Evolutionary conservation across 2,888 invertebrate species (phyloP), one percentile per base, ranked within the genome.

Genomic region (Cecidostiba fungosa): DNA sequence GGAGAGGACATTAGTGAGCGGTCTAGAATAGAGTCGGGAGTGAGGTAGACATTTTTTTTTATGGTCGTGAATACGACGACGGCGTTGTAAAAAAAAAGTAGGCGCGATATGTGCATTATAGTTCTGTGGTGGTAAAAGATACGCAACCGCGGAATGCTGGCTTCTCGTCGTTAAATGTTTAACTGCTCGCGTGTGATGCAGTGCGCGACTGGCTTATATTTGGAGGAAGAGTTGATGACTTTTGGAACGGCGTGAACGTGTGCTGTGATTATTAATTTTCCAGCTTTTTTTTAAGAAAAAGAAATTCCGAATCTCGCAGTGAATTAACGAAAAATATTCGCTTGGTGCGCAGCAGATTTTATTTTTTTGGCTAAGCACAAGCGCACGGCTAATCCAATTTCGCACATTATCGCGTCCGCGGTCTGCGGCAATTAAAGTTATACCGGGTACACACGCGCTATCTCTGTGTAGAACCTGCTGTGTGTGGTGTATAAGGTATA

Each of bases 371-470:
- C 5, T n/a, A 14, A 23, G 47, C 69, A 29, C 3, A 8, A 0
- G 0, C 5, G 19, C 12, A 19, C 32, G 19, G 16, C 26, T 69
- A 59, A 59, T 70, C 70, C 77, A 85, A 79, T 84, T 76, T 79
- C 76, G 79, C 74, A 50, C 72, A 76, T 74, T 85, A 85, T 87
- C 76, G 79, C 69, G 43, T 39, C 29, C 43, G 70, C 70, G 54
- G 70, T 84, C 79, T 29, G 47, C 43, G 26, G 66, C 50, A 70
- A 82, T 79, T 86, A 77, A 73, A 82, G 8, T 76, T 77, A 19
- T 43, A 73, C 80, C 70, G 54, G 54, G 23, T 12, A 6, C 47
- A 23, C 72, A 12, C 26, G 76, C 59, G 29, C 32, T 50, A 39
- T 50, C 26, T 73, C 36, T 3, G 10, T 3, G 10, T 10, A 29